Conservation (phyloP, 2,113 vertebrate species). For the Cyanocitta stelleri region DNA sequence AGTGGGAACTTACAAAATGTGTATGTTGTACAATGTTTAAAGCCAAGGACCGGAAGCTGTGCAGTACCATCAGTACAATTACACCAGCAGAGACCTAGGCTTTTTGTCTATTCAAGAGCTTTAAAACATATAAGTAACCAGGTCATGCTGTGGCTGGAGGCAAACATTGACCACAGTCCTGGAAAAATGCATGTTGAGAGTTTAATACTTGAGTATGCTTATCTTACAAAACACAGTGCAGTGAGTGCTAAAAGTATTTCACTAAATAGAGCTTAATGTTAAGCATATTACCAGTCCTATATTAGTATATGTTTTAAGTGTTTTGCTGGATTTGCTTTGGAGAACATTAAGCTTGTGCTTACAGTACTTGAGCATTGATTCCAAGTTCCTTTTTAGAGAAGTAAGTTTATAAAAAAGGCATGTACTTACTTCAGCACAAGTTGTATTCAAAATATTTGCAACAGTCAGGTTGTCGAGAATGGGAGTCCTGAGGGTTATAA, state of each 20-base stretch:
- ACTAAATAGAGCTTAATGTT: slow-evolving; percentile 16
- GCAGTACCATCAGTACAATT: background rate
- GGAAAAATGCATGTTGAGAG: slow-evolving; percentile 3
- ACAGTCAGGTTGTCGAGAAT: background rate
- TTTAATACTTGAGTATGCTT: slow-evolving; percentile 17
- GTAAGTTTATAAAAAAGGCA: background rate
- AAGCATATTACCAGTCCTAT: slow-evolving; percentile 25
- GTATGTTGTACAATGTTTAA: background rate
- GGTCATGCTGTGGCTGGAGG: slow-evolving; percentile 21
- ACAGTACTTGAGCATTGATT: background rate
- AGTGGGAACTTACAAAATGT: background rate
- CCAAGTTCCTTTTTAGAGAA: background rate
- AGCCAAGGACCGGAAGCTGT: background rate
- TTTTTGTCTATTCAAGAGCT: background rate
- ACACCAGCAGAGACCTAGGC: background rate
- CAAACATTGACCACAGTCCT: background rate
- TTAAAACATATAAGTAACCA: background rate
- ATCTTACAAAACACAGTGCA: background rate
- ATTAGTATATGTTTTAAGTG: slow-evolving; percentile 6
- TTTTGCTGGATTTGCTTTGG: slow-evolving; percentile 2
- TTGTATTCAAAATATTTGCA: background rate
- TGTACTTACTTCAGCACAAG: background rate
- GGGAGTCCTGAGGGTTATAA: background rate
- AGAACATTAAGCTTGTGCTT: background rate
- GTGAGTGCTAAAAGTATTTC: background rate